Base-by-base conservation (phyloP, 1,140 invertebrate genomes). In the Philopotamus ludificatus region DNA sequence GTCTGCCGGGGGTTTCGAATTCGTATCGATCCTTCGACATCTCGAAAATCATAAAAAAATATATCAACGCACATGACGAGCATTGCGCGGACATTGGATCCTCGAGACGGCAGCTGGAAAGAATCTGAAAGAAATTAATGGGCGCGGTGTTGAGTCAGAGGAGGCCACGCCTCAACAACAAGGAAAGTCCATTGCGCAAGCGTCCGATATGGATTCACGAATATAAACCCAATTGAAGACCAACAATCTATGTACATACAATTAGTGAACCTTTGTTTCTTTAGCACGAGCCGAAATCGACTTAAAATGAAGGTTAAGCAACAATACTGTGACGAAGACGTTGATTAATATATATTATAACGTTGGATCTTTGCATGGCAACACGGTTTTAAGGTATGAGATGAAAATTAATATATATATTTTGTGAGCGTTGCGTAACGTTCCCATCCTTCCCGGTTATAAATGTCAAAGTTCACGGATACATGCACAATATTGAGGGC, bases 141-240 rank as follows among this genome's bases (percentile, higher is more conserved):
- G 55, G 34, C n/a, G 55, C 4, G 54, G 51, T 25, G 51, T 26
- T 3, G 51, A 23, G 51, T 25, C 51, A 34, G 53, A 57, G 22
- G 21, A n/a, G 16, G 18, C 57, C 57, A 60, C 57, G 57, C 57
- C 57, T 60, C 57, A 22, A n/a, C 44, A 20, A 4, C 16, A n/a
- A 15, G 34, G 1, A 58, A 18, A 42, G 39, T 41, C 9, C 15
- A 60, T 10, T 47, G 57, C 57, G 57, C 57, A 60, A 22, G 1
- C 57, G 57, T 60, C 7, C 18, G 41, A 34, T 60, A 60, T 47
- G 57, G 57, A 60, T 60, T 60, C 34, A 60, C 57, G 47, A 39
- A 60, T 42, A 26, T 10, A 39, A 47, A 49, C 57, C 3, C 49
- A 12, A 8, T 7, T 22, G 49, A 26, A 3, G 12, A 25, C 25